These are phyloP conservation scores for Lycopodina hypogea DNA, from an alignment of 37 sponge, comb jelly and placozoan species.

Conservation along the genomic window DNA sequence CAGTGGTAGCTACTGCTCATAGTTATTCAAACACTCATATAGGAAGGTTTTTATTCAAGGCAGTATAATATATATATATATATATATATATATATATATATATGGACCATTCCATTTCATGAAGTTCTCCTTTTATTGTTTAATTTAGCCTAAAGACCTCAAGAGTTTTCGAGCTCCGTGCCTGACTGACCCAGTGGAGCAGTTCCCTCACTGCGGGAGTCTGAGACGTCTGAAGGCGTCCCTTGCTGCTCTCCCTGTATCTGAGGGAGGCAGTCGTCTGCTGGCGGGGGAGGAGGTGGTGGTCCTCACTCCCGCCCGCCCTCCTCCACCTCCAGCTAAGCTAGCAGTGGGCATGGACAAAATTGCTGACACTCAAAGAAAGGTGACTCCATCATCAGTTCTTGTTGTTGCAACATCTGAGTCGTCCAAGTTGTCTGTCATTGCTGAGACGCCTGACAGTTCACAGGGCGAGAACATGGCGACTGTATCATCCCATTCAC, in stretches of 20 bases:
- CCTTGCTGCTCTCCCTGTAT: not conserved
- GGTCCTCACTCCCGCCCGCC: constrained; percentile 19
- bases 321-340: constrained; percentile 12
- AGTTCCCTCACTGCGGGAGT: constrained; percentile 17
- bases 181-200: not conserved
- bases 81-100: too few relatives aligned
- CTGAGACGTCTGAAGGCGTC: constrained; percentile 17
- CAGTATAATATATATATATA: too few relatives aligned
- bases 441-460: too few relatives aligned
- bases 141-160: constrained; percentile 43
- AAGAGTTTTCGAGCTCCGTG: constrained; percentile 34
- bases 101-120: too few relatives aligned
- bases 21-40: too few relatives aligned
- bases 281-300: not conserved
- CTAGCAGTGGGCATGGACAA: not conserved
- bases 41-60: too few relatives aligned
- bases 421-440: too few relatives aligned
- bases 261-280: not conserved
- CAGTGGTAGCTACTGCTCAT: too few relatives aligned
- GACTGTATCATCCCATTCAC: too few relatives aligned
- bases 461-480: too few relatives aligned
- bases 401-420: too few relatives aligned
- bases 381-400: too few relatives aligned
- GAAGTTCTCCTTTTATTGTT: constrained; percentile 6
- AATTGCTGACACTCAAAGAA: not conserved